phyloP scores from a whole-genome alignment of 2,797 vertebrate species.

The Gadopsis marmoratus region DNA sequence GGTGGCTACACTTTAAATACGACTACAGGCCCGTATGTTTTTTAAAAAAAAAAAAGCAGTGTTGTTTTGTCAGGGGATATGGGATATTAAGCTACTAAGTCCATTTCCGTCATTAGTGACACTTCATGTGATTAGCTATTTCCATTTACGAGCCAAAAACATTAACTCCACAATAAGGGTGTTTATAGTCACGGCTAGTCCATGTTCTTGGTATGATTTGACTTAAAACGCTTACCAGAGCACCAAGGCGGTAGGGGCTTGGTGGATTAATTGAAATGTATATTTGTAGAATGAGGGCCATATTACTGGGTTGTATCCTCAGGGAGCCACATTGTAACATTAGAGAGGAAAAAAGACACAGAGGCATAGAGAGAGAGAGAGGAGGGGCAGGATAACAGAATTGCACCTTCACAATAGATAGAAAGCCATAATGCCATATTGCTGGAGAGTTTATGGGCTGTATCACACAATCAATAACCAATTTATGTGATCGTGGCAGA shows the following conservation, averaged over 20 bases:
- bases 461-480: slow-evolving; percentile 77
- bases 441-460: slow-evolving; percentile 61
- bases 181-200: slow-evolving; percentile 25
- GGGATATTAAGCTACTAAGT: background rate
- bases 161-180: slow-evolving; percentile 17
- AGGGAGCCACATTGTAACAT: slow-evolving; percentile 69
- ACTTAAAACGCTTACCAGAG: slow-evolving; percentile 42
- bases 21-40: no score
- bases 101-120: slow-evolving; percentile 3
- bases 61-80: background rate
- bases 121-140: slow-evolving; percentile 15
- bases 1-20: background rate
- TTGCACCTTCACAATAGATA: slow-evolving; percentile 49
- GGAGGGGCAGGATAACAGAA: slow-evolving; percentile 12
- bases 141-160: slow-evolving; percentile 20
- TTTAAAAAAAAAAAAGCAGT: no score
- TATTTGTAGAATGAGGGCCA: slow-evolving; percentile 78
- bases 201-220: slow-evolving; percentile 3
- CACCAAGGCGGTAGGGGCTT: slow-evolving; percentile 10
- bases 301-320: slow-evolving; percentile 80
- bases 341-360: slow-evolving; percentile 22
- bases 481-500: slow-evolving; percentile 75
- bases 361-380: slow-evolving; percentile 1
- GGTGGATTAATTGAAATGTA: slow-evolving; percentile 63
- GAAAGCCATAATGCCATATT: slow-evolving; percentile 54